Percentiles rank a stretch among this genome's conserved stretches.
phyloP scores from a whole-genome alignment of 2,797 vertebrate genomes.

The Danio aesculapii region DNA sequence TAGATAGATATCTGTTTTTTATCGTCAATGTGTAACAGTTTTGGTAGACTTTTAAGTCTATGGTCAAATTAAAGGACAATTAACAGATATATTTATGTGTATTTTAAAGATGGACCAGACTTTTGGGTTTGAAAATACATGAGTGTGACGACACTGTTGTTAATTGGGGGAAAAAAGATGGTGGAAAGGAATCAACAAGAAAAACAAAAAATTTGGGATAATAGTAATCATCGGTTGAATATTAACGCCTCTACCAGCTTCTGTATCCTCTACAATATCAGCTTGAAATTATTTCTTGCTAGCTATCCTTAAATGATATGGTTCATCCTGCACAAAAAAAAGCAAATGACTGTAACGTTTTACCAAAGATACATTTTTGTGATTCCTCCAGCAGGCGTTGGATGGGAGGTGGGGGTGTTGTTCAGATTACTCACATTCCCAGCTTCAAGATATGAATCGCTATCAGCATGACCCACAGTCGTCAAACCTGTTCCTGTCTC shows the following conservation, averaged over 20 bases:
- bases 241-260: not conserved
- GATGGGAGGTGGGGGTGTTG: constrained; percentile 54
- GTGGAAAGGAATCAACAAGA: no score
- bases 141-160: no score
- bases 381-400: constrained; percentile 71
- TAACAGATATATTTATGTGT: no score
- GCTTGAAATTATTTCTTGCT: not conserved
- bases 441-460: constrained; percentile 58
- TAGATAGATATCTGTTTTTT: no score
- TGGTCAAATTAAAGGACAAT: no score
- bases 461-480: constrained; percentile 21
- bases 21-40: no score
- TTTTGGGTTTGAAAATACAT: no score
- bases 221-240: not conserved
- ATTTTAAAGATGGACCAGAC: no score
- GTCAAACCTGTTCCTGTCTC: constrained; percentile 24
- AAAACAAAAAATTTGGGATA: no score
- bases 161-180: no score
- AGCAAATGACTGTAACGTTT: not conserved
- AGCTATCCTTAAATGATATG: not conserved
- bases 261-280: not conserved
- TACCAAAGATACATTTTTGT: constrained; percentile 58
- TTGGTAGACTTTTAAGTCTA: no score
- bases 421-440: constrained; percentile 74
- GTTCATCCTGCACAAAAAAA: not conserved